Evolutionary conservation across 2,888 invertebrate genomes (phyloP), one percentile per base, ranked within the genome.

Genomic region (Mythimna albipuncta): DNA sequence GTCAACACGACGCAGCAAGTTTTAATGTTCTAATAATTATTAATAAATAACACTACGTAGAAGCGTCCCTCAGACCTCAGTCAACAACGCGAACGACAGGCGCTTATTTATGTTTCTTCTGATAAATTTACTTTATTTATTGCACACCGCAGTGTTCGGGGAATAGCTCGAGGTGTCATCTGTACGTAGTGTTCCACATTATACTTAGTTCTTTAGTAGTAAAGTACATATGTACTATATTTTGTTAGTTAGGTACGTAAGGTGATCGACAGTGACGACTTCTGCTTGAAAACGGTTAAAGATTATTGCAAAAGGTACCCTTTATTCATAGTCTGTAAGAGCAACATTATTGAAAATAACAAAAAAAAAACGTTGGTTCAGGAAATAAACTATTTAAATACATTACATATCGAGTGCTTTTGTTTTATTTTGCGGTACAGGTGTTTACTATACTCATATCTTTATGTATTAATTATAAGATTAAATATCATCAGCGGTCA

Each of bases 221-320:
- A 26, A 55, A 5, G 7, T 50, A 38, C 38, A 1, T 38, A 19
- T n/a, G 50, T n/a, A 9, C 50, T n/a, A 19, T 7, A 50, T 50
- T 19, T 55, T 4, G 26, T 26, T 55, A 21, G 13, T 26, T 55
- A 26, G n/a, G 0, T 47, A 11, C 26, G 1, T 50, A 16, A 32
- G 44, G 19, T 11, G 58, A 38, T 59, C 35, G 2, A 54, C 13
- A 54, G 38, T 32, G 50, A 81, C 69, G 65, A 78, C 69, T 62
- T 55, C 5, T 44, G 78, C 81, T 63, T 59, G 81, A 58, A 66
- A 47, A 63, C 35, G 81, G 63, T 44, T 13, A 44, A 44, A 70
- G 70, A 62, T 50, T 50, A 50, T 11, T 9, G 13, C 2, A 13
- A 52, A 10, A 21, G 26, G 50, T 50, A 50, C 19, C 38, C 19